phyloP scores from a whole-genome alignment of 2,797 vertebrate genomes.

The Eurystomus glaucurus region DNA sequence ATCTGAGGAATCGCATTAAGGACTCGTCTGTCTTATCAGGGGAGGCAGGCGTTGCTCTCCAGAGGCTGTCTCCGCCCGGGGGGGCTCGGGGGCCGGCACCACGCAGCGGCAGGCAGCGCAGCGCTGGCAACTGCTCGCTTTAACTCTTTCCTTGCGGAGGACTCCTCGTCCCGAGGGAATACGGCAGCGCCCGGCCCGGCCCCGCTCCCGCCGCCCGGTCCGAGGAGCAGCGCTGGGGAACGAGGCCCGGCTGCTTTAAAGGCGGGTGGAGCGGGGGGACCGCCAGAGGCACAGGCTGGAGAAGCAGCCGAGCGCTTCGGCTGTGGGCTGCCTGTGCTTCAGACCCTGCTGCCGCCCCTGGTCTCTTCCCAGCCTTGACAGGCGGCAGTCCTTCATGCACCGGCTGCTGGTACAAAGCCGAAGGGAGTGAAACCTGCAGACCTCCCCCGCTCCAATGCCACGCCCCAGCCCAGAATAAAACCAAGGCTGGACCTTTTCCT shows the following conservation, averaged over 20 bases:
- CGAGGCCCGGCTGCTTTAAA: neutral
- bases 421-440: neutral
- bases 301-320: neutral
- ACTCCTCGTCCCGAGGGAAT: neutral
- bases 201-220: fast-evolving
- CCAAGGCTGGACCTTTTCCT: neutral
- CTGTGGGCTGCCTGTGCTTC: neutral
- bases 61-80: neutral
- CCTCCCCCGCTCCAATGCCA: fast-evolving
- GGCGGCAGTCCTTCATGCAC: neutral
- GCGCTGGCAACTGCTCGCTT: fast-evolving
- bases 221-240: fast-evolving
- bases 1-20: neutral
- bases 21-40: neutral
- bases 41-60: neutral
- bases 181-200: neutral
- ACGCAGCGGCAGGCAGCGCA: neutral
- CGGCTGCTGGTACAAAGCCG: neutral
- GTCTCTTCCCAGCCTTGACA: neutral
- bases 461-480: neutral
- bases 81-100: neutral
- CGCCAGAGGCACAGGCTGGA: neutral
- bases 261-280: neutral
- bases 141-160: neutral
- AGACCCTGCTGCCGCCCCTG: neutral